Evolutionary conservation across 2,113 vertebrate species (phyloP), one percentile per base, ranked within the genome.

Genomic region (Hydrochoerus hydrochaeris): DNA sequence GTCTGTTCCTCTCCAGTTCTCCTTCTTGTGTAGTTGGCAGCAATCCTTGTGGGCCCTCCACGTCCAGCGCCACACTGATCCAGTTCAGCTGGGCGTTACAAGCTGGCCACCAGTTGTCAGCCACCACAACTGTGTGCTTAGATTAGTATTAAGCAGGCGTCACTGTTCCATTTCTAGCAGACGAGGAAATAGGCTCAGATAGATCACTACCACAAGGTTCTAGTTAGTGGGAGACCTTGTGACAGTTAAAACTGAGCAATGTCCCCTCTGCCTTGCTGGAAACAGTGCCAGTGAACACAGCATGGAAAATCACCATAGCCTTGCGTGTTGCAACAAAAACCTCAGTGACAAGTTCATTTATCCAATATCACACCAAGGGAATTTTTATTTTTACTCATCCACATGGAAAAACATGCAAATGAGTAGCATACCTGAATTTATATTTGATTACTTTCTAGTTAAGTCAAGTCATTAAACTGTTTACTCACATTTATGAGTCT

Each of bases 391-490:
- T 96, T 92, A 95, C 77, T 89, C 85, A 63, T 46, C 22, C 69
- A 11, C 96, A 90, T 87, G 95, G 95, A 94, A 95, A 85, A 75
- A 92, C 46, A 97, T 94, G 95, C 96, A 95, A 96, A 96, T 92
- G 85, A 94, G 63, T 0, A 67, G 81, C 96, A 97, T 97, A 90
- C 97, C 97, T 98, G 96, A 94, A 95, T 97, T 97, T 96, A 65
- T 95, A 96, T 87, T 95, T 97, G 96, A 90, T 95, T 92, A 88
- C 96, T 93, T 96, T 95, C 94, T 92, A 88, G 97, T 97, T 95
- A 96, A 85, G 82, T 75, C 92, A 69, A 69, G 87, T 95, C 90
- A 46, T 97, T 97, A 97, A 98, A 97, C 84, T 97, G 96, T 97
- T 95, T 87, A 92, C 94, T 96, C 88, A 92, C 90, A 95, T 96